Evolutionary conservation across 2,888 invertebrate species (phyloP).

Genomic region (Fissipunctia ypsillon): DNA sequence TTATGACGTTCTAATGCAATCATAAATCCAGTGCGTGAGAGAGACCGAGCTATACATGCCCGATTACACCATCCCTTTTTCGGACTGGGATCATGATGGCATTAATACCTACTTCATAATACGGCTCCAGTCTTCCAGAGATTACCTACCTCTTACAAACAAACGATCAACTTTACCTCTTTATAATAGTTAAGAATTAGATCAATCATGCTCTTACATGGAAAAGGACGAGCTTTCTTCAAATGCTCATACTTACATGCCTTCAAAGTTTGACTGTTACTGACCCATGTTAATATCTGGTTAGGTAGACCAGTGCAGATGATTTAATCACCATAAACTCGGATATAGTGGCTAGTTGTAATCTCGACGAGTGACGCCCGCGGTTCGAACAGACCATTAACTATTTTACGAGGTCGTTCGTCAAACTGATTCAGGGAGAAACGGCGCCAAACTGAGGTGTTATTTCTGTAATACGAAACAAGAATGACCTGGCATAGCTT

Average conservation of each 20-base stretch:
- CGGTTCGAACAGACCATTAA: conserved; percentile 74
- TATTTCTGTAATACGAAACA: conserved; percentile 24
- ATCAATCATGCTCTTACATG: no score
- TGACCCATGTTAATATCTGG: not conserved
- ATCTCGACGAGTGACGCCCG: conserved; percentile 63
- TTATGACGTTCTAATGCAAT: no score
- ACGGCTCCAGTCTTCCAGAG: no score
- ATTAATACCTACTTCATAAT: no score
- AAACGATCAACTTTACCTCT: no score
- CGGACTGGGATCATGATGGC: no score
- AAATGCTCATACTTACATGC: no score
- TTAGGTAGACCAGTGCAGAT: conserved; percentile 30
- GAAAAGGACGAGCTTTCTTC: not conserved
- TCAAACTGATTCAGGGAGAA: conserved; percentile 67
- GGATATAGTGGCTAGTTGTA: conserved; percentile 63
- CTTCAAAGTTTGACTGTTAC: not conserved
- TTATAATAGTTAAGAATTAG: no score
- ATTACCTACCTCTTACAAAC: no score
- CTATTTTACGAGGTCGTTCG: conserved; percentile 74
- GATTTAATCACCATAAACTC: conserved; percentile 77
- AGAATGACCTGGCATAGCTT: not conserved
- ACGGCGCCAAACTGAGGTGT: conserved; percentile 54
- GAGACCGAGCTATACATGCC: no score
- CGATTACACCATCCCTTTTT: no score
- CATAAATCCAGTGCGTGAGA: no score